Conservation (phyloP, 2,113 vertebrate species). For the human region DNA sequence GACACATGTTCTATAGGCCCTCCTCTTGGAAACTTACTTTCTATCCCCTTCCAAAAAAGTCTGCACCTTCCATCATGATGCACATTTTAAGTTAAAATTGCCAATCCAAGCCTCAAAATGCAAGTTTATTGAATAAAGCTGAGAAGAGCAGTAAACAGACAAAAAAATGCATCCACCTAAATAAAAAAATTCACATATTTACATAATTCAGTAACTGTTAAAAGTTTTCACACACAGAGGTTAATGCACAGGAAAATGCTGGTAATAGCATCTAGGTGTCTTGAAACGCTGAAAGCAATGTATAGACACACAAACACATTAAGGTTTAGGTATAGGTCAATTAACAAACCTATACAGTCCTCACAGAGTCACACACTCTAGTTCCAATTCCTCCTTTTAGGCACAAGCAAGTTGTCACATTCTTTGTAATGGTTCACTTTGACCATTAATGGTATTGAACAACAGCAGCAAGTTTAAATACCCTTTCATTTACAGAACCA, state of each 20-base stretch:
- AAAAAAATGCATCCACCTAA: slow-evolving; percentile 85
- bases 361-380: slow-evolving; percentile 78
- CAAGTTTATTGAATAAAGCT: slow-evolving; percentile 89
- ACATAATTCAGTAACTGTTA: slow-evolving; percentile 84
- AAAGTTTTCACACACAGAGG: slow-evolving; percentile 86
- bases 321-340: slow-evolving; percentile 81
- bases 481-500: slow-evolving; percentile 81
- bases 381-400: slow-evolving; percentile 81
- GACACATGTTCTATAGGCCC: not conserved
- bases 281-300: slow-evolving; percentile 81
- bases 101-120: slow-evolving; percentile 86
- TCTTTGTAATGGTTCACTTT: slow-evolving; percentile 78
- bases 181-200: slow-evolving; percentile 87
- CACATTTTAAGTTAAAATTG: slow-evolving; percentile 71
- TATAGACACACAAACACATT: slow-evolving; percentile 81
- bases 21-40: not conserved
- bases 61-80: slow-evolving; percentile 32
- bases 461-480: slow-evolving; percentile 76
- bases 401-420: slow-evolving; percentile 83
- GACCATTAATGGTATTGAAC: slow-evolving; percentile 66
- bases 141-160: slow-evolving; percentile 85
- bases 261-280: slow-evolving; percentile 82
- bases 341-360: slow-evolving; percentile 80
- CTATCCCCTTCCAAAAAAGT: not conserved
- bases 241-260: slow-evolving; percentile 83